Evolutionary conservation across 1,140 invertebrate genomes (phyloP), one percentile per base, ranked within the genome.

Genomic region (Hermetia illucens): DNA sequence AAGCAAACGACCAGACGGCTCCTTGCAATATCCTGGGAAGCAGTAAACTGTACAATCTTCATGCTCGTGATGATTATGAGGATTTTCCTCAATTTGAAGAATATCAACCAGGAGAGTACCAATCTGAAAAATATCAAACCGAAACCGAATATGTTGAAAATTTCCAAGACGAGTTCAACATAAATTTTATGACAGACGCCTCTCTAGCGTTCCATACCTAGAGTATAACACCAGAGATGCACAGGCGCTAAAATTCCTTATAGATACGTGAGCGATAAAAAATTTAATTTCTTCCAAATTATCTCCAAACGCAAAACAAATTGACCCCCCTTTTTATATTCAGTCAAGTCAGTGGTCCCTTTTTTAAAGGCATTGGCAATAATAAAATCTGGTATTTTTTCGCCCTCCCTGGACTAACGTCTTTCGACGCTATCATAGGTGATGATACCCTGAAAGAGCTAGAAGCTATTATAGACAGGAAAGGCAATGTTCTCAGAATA

Each of bases 21-120:
- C n/a, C n/a, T n/a, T n/a, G n/a, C n/a, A n/a, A n/a, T n/a, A 19
- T 35, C 34, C 34, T 13, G 13, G 17, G 6, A 35, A 21, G 24
- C 34, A 21, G 20, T 21, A 21, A 21, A 19, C 9, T 35, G 34
- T 35, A 21, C 34, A 35, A 35, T 21, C n/a, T n/a, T n/a, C n/a
- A n/a, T n/a, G n/a, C n/a, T n/a, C n/a, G n/a, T n/a, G n/a, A n/a
- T n/a, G n/a, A n/a, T n/a, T n/a, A n/a, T n/a, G n/a, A n/a, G n/a
- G n/a, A n/a, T n/a, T n/a, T n/a, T n/a, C n/a, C n/a, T n/a, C n/a
- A n/a, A n/a, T n/a, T n/a, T n/a, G n/a, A n/a, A n/a, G n/a, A n/a
- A n/a, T n/a, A n/a, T n/a, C n/a, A n/a, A n/a, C n/a, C n/a, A n/a
- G n/a, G n/a, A n/a, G n/a, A n/a, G n/a, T n/a, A n/a, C n/a, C n/a